phyloP scores from a whole-genome alignment of 2,888 invertebrate species.

The Sthenelais limicola region DNA sequence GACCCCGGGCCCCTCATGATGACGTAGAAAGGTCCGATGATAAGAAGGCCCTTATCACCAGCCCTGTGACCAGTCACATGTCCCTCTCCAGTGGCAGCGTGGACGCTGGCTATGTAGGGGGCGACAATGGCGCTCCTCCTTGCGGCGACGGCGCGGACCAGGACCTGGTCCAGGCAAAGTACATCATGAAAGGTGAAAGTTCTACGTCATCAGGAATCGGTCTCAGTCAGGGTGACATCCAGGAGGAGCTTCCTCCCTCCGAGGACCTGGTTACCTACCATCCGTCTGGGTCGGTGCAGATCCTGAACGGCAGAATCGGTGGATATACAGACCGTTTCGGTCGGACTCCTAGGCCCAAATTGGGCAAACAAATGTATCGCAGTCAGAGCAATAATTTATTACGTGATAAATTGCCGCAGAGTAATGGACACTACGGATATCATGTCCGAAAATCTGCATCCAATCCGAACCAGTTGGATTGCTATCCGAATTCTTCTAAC shows the following conservation, averaged over 20 bases:
- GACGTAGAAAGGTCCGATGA: constrained; percentile 25
- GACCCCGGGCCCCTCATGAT: background rate
- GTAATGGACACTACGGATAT: constrained; percentile 19
- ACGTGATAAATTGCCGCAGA: background rate
- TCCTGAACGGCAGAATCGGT: constrained; percentile 4
- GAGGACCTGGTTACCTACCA: constrained; percentile 23
- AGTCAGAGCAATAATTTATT: constrained; percentile 14
- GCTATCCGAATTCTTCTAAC: constrained; percentile 7
- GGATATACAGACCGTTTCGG: background rate
- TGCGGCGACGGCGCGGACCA: background rate
- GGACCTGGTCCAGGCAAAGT: background rate
- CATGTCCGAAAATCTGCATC: constrained; percentile 13
- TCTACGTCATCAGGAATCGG: constrained; percentile 25
- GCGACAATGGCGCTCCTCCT: background rate
- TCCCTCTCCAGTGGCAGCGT: constrained; percentile 13
- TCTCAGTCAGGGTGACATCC: constrained; percentile 29
- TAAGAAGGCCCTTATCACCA: constrained; percentile 26
- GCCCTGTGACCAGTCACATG: constrained; percentile 25
- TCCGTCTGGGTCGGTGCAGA: constrained; percentile 9
- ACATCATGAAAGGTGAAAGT: constrained; percentile 11
- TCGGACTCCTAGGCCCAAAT: background rate
- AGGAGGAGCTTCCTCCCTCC: background rate
- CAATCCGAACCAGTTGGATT: constrained; percentile 22
- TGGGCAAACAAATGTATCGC: background rate
- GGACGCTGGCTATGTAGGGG: constrained; percentile 25